phyloP scores from a whole-genome alignment of 2,888 invertebrate genomes.

The Augochlorella aurata region DNA sequence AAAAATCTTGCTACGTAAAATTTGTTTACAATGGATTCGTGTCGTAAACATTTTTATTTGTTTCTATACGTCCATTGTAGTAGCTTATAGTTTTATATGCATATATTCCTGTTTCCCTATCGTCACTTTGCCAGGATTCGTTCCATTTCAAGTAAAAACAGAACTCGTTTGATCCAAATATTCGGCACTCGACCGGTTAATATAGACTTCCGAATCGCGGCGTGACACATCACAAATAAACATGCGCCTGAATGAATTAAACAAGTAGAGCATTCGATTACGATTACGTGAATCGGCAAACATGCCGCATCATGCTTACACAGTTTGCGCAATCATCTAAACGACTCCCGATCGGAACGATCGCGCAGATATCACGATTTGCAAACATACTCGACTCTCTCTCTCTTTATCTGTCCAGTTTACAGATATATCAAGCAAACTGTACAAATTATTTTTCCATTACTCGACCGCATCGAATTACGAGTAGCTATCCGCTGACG shows the following conservation, averaged over 20 bases:
- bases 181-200: not conserved
- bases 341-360: not conserved
- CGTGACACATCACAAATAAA: not conserved
- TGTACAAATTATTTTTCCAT: not conserved
- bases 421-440: not conserved
- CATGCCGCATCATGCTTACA: not conserved
- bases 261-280: not conserved
- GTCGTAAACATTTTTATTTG: not conserved
- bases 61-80: no score
- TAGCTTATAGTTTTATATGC: no score
- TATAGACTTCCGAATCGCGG: not conserved
- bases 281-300: not conserved
- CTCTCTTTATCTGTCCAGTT: not conserved
- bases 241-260: not conserved
- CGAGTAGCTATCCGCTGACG: not conserved
- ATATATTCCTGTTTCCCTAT: no score
- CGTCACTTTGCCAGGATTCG: no score
- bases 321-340: not conserved
- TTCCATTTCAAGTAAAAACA: no score
- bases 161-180: not conserved
- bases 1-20: not conserved
- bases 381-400: not conserved
- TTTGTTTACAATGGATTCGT: not conserved
- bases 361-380: not conserved
- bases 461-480: not conserved